Evolutionary conservation across 2,888 invertebrate genomes (phyloP), one percentile per base, ranked within the genome.

Genomic region (Acleris laterana): DNA sequence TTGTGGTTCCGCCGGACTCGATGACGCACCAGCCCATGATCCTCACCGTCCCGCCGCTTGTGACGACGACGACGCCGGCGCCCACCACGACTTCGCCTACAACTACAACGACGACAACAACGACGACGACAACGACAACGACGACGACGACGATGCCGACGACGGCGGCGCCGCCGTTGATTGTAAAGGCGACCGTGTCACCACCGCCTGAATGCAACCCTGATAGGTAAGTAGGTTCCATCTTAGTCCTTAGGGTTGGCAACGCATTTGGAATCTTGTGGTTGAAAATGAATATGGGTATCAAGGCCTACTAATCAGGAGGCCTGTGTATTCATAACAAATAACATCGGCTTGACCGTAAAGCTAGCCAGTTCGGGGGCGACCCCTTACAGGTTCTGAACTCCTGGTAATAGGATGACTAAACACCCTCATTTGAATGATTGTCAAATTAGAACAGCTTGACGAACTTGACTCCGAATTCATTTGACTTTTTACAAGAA

Each of bases 131-230:
- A 6, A 62, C 74, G 11, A 59, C 67, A 0, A 61, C 68, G 5
- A 55, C 56, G 2, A 16, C 59, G 16, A 63, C 69, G 1, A 53
- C 59, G 6, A 63, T 69, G 1, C 51, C 59, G 6, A 42, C 70
- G 1, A 69, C 73, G 6, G 68, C 70, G 9, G 32, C 25, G 32
- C 22, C 60, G 17, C 62, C 69, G 22, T 62, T 68, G n/a, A 78
- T 89, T 1, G 76, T 88, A 1, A 78, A 80, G 16, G 78, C 78
- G 5, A 86, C 88, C 0, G 83, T 77, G 0, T 82, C 89, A 0
- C 92, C 92, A 22, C 93, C 93, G n/a, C 84, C 88, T 2, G 79
- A 82, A 49, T 93, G 90, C 71, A 74, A 77, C 16, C 84, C 84
- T 42, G 84, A 87, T 48, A 79, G 80, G 91, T 92, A 70, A 13